These are phyloP conservation scores for Holacanthella duospinosa DNA, from an alignment of 2,888 invertebrate genomes.

Conservation along the genomic window DNA sequence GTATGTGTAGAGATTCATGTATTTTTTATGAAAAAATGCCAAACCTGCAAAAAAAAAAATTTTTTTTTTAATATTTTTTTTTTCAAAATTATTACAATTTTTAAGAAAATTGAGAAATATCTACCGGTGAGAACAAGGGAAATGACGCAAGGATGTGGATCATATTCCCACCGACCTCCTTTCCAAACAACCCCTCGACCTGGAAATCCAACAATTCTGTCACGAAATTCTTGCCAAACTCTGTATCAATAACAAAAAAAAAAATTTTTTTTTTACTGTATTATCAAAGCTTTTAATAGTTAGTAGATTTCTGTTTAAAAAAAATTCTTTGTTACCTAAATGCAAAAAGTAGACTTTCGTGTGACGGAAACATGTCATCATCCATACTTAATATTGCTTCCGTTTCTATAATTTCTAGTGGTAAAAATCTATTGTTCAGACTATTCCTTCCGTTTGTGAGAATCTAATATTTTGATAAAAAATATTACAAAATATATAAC, in stretches of 20 bases:
- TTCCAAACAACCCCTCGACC: slow-evolving; percentile 97
- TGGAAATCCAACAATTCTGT: slow-evolving; percentile 93
- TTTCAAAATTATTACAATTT: not conserved
- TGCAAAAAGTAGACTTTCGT: slow-evolving; percentile 96
- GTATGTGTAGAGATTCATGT: slow-evolving; percentile 86
- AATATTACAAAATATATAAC: not conserved
- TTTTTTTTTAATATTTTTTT: not conserved
- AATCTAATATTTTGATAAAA: slow-evolving; percentile 53
- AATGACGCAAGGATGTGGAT: slow-evolving; percentile 96
- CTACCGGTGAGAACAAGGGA: slow-evolving; percentile 93
- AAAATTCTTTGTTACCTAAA: slow-evolving; percentile 66
- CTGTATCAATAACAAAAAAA: slow-evolving; percentile 47
- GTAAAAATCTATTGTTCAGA: slow-evolving; percentile 93
- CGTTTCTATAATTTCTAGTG: slow-evolving; percentile 89
- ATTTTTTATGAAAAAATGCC: slow-evolving; percentile 93
- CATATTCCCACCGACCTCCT: slow-evolving; percentile 91
- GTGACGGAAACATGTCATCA: slow-evolving; percentile 92
- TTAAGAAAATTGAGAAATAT: slow-evolving; percentile 1
- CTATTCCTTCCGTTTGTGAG: slow-evolving; percentile 85
- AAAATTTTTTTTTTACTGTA: not conserved
- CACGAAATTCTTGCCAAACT: slow-evolving; percentile 94
- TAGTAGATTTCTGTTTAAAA: no score
- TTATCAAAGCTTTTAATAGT: not conserved
- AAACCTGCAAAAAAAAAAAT: not conserved
- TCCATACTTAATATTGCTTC: slow-evolving; percentile 96